Percentiles rank a stretch among this genome's conserved stretches.
These are phyloP conservation scores for Drosophila truncata DNA, from an alignment of 1,140 invertebrate genomes.

Conservation along the genomic window DNA sequence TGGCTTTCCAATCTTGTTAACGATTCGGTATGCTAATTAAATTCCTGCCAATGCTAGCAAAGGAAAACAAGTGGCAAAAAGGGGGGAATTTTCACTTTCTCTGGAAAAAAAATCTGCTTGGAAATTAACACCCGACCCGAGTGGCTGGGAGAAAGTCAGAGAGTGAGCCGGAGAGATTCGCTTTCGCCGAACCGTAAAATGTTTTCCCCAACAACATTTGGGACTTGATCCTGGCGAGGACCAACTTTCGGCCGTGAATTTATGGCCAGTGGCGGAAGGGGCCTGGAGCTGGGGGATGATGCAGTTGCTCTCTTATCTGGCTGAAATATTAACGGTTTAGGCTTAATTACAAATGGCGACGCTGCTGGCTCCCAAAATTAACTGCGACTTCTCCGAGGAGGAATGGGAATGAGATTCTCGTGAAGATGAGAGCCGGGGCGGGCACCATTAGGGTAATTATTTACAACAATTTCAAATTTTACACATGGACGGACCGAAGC, in stretches of 20 bases:
- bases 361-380: conserved; percentile 66
- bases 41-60: conserved; percentile 68
- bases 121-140: conserved; percentile 70
- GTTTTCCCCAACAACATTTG: conserved; percentile 58
- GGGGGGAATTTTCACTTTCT: conserved; percentile 55
- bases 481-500: conserved; percentile 70
- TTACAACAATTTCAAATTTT: conserved; percentile 83
- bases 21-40: conserved; percentile 79
- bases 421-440: neutral
- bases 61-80: conserved; percentile 47
- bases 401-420: neutral
- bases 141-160: neutral
- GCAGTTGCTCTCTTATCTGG: conserved; percentile 66
- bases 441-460: conserved; percentile 78
- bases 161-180: conserved; percentile 36
- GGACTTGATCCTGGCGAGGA: conserved; percentile 42
- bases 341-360: conserved; percentile 81
- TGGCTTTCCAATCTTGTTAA: conserved; percentile 76
- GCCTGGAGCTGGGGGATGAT: conserved; percentile 23
- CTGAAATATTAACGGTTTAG: conserved; percentile 82
- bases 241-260: conserved; percentile 64
- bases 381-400: conserved; percentile 34
- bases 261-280: conserved; percentile 20
- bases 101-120: conserved; percentile 52
- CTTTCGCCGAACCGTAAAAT: conserved; percentile 67